Percentiles rank a stretch among this genome's conserved stretches.
Evolutionary conservation across 1,140 invertebrate species (phyloP).

Genomic region (Drosophila mauritiana): DNA sequence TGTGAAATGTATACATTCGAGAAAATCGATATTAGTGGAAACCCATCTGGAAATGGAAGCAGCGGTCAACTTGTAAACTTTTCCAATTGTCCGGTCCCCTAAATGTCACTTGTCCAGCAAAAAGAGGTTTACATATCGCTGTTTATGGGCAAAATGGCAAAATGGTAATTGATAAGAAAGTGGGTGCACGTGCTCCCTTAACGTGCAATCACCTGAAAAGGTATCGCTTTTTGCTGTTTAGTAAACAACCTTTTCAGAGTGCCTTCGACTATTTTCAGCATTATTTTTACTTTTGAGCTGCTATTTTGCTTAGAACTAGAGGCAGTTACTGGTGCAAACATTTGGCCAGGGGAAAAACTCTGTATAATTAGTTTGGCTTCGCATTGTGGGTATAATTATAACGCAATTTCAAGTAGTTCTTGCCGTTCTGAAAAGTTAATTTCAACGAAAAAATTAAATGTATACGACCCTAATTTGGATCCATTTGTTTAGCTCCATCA

Average conservation of each 20-base stretch:
- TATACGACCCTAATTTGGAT: slow-evolving; percentile 5
- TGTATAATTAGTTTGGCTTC: slow-evolving; percentile 10
- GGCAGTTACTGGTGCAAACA: slow-evolving; percentile 23
- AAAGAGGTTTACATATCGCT: not conserved
- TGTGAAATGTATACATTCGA: not conserved
- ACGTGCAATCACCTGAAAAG: slow-evolving; percentile 38
- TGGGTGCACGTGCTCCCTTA: not conserved
- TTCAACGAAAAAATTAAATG: too few species aligned
- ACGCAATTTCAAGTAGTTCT: not conserved
- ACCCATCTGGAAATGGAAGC: too few species aligned
- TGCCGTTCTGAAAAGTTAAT: too few species aligned
- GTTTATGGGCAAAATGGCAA: not conserved
- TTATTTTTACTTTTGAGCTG: slow-evolving; percentile 2
- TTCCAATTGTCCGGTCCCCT: not conserved
- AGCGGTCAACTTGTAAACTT: not conserved
- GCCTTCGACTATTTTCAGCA: slow-evolving; percentile 14
- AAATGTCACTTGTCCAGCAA: not conserved
- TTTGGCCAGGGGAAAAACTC: not conserved
- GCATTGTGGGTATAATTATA: slow-evolving; percentile 11
- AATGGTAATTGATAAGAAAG: not conserved
- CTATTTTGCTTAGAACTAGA: slow-evolving; percentile 3
- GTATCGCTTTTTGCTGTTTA: slow-evolving; percentile 11
- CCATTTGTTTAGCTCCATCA: not conserved
- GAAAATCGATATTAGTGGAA: too few species aligned
- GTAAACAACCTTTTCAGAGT: slow-evolving; percentile 41